phyloP scores from a whole-genome alignment of 2,797 vertebrate genomes.

The Neomorphus geoffroyi region DNA sequence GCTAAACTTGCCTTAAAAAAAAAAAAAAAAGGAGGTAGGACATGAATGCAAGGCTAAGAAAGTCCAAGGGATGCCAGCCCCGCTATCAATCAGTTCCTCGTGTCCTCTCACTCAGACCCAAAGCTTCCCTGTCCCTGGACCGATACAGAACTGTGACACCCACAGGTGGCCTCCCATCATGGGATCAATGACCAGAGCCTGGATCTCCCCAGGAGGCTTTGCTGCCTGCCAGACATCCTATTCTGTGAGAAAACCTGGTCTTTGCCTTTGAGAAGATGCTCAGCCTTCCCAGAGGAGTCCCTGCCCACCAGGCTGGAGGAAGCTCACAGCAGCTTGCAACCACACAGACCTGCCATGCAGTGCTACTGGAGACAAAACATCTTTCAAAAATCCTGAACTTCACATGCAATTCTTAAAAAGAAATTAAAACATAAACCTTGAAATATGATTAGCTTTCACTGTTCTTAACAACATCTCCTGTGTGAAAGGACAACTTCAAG shows the following conservation, averaged over 20 bases:
- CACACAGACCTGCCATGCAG: accelerated
- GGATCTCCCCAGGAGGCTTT: accelerated
- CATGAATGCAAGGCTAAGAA: not conserved
- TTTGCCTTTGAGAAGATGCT: not conserved
- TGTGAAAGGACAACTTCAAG: not conserved
- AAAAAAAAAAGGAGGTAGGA: not conserved
- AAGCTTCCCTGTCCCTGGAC: not conserved
- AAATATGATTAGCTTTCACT: not conserved
- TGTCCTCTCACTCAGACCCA: not conserved
- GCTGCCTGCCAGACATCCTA: not conserved
- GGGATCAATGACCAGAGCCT: accelerated
- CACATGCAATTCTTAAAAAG: not conserved
- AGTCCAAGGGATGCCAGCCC: not conserved
- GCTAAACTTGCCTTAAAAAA: constrained; percentile 10
- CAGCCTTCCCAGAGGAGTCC: not conserved
- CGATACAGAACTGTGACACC: accelerated
- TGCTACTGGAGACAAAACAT: not conserved
- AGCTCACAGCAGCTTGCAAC: accelerated
- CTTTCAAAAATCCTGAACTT: not conserved
- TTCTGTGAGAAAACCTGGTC: no score
- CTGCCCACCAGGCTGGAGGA: accelerated
- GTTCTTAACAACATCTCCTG: not conserved
- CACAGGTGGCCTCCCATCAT: not conserved
- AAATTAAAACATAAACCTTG: not conserved
- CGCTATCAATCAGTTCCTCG: not conserved